Percentiles rank a stretch among this genome's conserved stretches.
phyloP scores from a whole-genome alignment of 2,797 vertebrate genomes.

The Melanotaenia maccullochi region DNA sequence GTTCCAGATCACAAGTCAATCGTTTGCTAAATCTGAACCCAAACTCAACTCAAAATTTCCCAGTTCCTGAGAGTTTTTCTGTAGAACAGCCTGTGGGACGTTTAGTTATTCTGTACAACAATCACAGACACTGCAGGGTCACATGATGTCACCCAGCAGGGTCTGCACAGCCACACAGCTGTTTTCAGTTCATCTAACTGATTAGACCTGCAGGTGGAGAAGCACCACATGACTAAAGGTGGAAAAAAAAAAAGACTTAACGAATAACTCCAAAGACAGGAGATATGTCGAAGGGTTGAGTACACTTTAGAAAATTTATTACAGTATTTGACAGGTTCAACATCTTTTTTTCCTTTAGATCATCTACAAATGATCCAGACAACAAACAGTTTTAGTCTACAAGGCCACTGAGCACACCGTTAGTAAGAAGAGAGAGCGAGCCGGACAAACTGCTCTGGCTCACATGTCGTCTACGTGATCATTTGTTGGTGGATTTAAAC shows the following conservation, averaged over 20 bases:
- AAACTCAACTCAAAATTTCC: too few species aligned
- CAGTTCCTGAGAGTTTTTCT: too few species aligned
- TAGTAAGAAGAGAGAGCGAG: slow-evolving; percentile 18
- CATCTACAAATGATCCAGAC: slow-evolving; percentile 41
- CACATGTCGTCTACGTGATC: not conserved
- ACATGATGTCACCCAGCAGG: not conserved
- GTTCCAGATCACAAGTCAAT: too few species aligned
- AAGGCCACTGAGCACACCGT: slow-evolving; percentile 47
- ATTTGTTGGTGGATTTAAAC: slow-evolving; percentile 18
- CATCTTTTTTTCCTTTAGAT: not conserved
- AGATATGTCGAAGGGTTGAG: not conserved
- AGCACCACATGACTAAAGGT: not conserved
- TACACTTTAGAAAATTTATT: slow-evolving; percentile 51
- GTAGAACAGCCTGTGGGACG: not conserved
- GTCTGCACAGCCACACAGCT: not conserved
- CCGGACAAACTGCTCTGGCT: not conserved
- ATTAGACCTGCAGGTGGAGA: not conserved
- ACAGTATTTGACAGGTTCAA: slow-evolving; percentile 26
- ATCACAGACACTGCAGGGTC: not conserved
- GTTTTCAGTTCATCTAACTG: slow-evolving; percentile 3
- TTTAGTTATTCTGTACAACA: not conserved
- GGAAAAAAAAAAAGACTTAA: not conserved
- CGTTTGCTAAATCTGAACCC: too few species aligned
- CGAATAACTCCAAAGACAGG: not conserved
- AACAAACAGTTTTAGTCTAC: slow-evolving; percentile 33